Base-by-base conservation (phyloP, 2,797 vertebrate species). In the Pteronotus mesoamericanus region DNA sequence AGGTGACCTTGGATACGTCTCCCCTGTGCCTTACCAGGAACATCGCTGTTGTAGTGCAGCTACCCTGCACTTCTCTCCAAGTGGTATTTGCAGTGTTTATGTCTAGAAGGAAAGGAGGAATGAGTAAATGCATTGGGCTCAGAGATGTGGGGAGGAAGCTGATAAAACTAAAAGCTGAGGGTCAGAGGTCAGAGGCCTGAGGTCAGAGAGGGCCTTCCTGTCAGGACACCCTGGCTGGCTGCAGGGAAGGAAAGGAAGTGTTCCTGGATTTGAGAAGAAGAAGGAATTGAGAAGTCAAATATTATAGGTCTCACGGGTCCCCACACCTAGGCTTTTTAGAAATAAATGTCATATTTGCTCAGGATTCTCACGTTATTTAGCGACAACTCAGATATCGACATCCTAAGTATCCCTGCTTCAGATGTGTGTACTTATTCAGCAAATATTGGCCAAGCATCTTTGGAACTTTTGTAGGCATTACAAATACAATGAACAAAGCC, bases 21-120 rank as follows among this genome's bases (percentile, higher is more conserved):
- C 12, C 32, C 26, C 22, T 21, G 24, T 22, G 26, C 64, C 44
- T 72, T 34, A 9, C 5, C 7, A 86, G 16, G 11, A 39, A 44
- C 9, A 2, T 0, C 2, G 39, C 14, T 22, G 6, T 7, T 15
- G 69, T 0, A 32, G 14, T 53, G 79, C 42, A 94, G 22, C 16
- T 32, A 2, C 21, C 5, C 26, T 9, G 6, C 0, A 1, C 39
- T 34, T 64, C 21, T 42, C 0, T 5, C 9, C 2, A 9, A 2
- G 24, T 22, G 39, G 6, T 1, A 8, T 55, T 37, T 37, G 1
- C 59, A 61, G 5, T 8, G 8, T 32, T 59, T 29, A 6, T 2
- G 4, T 16, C 15, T 53, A 1, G 19, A 37, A 51, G 21, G 7
- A 69, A 66, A 26, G 19, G 34, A 61, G 1, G 14, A 15, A 3